These are phyloP conservation scores for Aplocera efformata DNA, from an alignment of 2,888 invertebrate genomes.

Conservation along the genomic window DNA sequence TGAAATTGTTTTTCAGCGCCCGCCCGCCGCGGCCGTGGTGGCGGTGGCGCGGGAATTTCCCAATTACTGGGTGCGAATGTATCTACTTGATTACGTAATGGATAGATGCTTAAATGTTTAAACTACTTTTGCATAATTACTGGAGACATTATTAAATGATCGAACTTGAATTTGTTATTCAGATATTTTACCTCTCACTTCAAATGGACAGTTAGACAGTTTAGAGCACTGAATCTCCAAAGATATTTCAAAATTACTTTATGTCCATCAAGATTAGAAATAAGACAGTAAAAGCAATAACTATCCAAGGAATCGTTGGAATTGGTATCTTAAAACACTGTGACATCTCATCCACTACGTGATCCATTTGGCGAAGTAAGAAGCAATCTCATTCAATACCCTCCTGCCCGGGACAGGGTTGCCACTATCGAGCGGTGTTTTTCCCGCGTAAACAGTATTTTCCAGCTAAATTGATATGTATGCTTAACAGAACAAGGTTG, in stretches of 20 bases:
- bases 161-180: no score
- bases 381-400: slow-evolving; percentile 82
- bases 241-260: not conserved
- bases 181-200: no score
- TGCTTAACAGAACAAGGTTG: no score
- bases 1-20: slow-evolving; percentile 79
- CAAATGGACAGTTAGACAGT: no score
- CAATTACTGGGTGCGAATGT: slow-evolving; percentile 77
- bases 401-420: slow-evolving; percentile 57
- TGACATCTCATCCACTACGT: slow-evolving; percentile 82
- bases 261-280: slow-evolving; percentile 17
- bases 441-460: no score
- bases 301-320: slow-evolving; percentile 62
- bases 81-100: slow-evolving; percentile 68
- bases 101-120: slow-evolving; percentile 39
- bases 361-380: slow-evolving; percentile 82
- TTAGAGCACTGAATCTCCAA: no score
- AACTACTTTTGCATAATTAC: slow-evolving; percentile 22
- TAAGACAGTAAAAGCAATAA: slow-evolving; percentile 40
- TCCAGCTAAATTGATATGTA: no score
- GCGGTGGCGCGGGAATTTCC: slow-evolving; percentile 69
- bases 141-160: not conserved
- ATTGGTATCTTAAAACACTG: slow-evolving; percentile 81
- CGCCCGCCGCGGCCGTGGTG: slow-evolving; percentile 54
- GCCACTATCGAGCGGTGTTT: slow-evolving; percentile 16